Percentiles rank a stretch among this genome's conserved stretches.
Evolutionary conservation across 2,888 invertebrate species (phyloP).

Genomic region (Junonia oenone): DNA sequence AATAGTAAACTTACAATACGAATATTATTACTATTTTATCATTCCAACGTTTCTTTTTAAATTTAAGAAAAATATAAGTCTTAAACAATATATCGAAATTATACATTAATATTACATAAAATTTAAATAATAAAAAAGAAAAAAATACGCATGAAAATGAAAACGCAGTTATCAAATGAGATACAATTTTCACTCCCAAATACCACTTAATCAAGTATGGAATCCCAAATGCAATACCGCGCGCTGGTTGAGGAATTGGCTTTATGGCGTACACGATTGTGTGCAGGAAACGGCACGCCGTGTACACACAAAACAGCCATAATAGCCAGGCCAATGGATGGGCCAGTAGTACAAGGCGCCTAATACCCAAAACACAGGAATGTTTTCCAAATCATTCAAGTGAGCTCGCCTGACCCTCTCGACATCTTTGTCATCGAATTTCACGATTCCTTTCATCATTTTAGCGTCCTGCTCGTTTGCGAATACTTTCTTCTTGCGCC

Average conservation of each 20-base stretch:
- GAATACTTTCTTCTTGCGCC: slow-evolving; percentile 45
- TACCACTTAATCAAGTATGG: slow-evolving; percentile 47
- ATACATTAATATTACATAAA: slow-evolving; percentile 48
- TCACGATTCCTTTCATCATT: slow-evolving; percentile 47
- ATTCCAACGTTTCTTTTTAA: not conserved
- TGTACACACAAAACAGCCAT: slow-evolving; percentile 54
- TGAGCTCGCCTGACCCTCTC: slow-evolving; percentile 79
- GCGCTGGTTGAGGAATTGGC: slow-evolving; percentile 78
- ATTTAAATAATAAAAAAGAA: not conserved
- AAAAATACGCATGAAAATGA: not conserved
- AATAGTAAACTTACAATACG: too few species aligned
- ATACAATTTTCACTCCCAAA: slow-evolving; percentile 49
- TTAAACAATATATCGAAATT: not conserved
- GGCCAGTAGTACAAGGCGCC: slow-evolving; percentile 79
- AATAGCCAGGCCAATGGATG: slow-evolving; percentile 38
- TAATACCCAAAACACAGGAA: slow-evolving; percentile 81
- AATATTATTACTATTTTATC: too few species aligned
- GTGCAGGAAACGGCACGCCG: slow-evolving; percentile 73
- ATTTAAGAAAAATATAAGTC: not conserved
- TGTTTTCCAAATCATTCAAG: slow-evolving; percentile 86
- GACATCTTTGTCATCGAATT: slow-evolving; percentile 52
- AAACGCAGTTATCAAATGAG: slow-evolving; percentile 33
- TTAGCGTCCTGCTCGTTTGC: slow-evolving; percentile 60
- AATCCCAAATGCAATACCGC: slow-evolving; percentile 46
- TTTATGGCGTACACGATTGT: slow-evolving; percentile 70